Base-by-base conservation (phyloP, 2,113 vertebrate genomes). In the Ramphastos sulfuratus region DNA sequence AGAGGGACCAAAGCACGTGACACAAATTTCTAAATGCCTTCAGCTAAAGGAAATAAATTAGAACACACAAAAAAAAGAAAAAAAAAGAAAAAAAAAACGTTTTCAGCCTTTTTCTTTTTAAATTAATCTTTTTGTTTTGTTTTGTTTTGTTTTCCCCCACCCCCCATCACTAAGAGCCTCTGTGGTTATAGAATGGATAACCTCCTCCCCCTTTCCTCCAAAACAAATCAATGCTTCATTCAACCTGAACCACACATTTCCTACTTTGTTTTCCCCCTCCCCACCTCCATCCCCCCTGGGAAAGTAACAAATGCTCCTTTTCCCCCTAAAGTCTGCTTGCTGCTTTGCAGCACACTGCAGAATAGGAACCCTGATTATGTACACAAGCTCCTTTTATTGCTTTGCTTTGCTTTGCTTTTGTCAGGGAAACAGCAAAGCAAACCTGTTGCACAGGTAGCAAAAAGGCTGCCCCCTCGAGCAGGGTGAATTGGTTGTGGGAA, bases 151-250 rank as follows among this genome's bases (percentile, higher is more conserved):
- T 21, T 28, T 50, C n/a, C n/a, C n/a, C n/a, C n/a, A n/a, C 48
- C 48, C 46, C 17, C 74, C 72, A 59, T 70, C 86, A 70, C n/a
- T 2, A 6, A 63, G 52, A 64, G 50, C 39, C 77, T 90, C 85
- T 88, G 23, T 63, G 90, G 80, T 83, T 79, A 50, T 5, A 69
- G 63, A 76, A 95, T 9, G 59, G 63, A 79, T 91, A 80, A 63
- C 78, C 55, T 85, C 71, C 55, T 56, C 56, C 61, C 35, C 14
- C 80, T 60, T 60, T 78, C 66, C 64, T 73, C 48, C 85, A 9
- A 71, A 95, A 78, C 81, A 91, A 92, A 91, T 94, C 90, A 75
- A 89, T 94, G 82, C 44, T 94, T 82, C 90, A 78, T 91, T 85
- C 94, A 85, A 87, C 86, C 89, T 55, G 78, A 93, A 93, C 87